Evolutionary conservation across 2,888 invertebrate genomes (phyloP), one percentile per base, ranked within the genome.

Genomic region (Pteria penguin): DNA sequence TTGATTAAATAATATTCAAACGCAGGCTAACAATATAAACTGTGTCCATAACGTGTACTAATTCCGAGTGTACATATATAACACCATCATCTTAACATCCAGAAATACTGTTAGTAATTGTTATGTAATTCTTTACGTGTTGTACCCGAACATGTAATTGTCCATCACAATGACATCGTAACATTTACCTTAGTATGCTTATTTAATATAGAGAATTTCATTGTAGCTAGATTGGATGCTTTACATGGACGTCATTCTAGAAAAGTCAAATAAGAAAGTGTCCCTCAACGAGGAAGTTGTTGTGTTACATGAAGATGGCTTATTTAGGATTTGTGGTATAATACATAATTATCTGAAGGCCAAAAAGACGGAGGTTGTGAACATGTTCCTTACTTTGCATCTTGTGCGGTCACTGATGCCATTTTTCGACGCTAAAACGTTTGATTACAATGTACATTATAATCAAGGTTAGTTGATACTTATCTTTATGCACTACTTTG

Each of bases 361-460:
- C n/a, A 67, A 31, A 36, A 75, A 77, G 58, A 65, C 31, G 31
- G 36, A 54, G 67, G 52, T 27, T 29, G 36, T 66, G 5, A 18
- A 14, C 26, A 3, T 54, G n/a, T 2, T 8, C 29, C 66, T 89
- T 31, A 72, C 84, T n/a, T 63, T 87, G 27, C 80, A 82, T 29
- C 70, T 88, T 32, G 80, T 85, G 5, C 78, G 86, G 24, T 85
- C 87, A 4, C 79, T 89, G 75, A 84, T 85, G 72, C 85, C 82
- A 18, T 88, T 85, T 73, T 89, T 88, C 76, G 87, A 88, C 63
- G 81, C 81, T 45, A 83, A 76, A 52, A 82, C 85, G 22, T 89
- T 88, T 75, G 74, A 81, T 27, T 67, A 60, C 14, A 60, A 57
- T n/a, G 57, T 54, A 26, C 32, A 31, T n/a, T n/a, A 66, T 27